Evolutionary conservation across 2,113 vertebrate species (phyloP).

Genomic region (Catharus bicknelli): DNA sequence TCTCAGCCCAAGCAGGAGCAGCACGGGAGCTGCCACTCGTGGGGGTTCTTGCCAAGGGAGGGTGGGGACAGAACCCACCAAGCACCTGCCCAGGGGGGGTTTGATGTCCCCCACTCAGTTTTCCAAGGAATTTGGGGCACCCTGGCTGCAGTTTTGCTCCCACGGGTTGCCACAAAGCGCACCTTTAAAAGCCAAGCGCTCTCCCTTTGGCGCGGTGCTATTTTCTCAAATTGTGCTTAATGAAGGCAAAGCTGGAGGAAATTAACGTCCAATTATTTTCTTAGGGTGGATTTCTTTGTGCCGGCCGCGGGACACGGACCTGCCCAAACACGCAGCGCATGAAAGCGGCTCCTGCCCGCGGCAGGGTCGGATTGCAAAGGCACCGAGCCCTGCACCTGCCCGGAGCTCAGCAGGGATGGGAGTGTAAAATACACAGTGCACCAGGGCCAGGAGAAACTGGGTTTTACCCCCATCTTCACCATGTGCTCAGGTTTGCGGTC

Average conservation of each 20-base stretch:
- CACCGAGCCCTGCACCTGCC: slow-evolving; percentile 5
- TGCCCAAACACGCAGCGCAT: background rate
- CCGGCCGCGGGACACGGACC: background rate
- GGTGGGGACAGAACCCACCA: background rate
- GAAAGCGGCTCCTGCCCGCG: background rate
- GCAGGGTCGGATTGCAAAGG: background rate
- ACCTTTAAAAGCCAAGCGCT: background rate
- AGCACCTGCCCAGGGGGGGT: background rate
- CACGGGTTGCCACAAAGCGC: background rate
- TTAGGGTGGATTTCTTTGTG: background rate
- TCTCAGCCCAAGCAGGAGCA: slow-evolving; percentile 41
- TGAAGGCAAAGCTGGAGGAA: slow-evolving; percentile 10
- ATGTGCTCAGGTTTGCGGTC: background rate
- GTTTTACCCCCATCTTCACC: background rate
- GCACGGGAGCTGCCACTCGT: slow-evolving; percentile 21
- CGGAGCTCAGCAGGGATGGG: background rate
- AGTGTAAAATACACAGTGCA: background rate
- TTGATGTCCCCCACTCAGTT: fast-evolving
- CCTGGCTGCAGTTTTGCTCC: too few relatives aligned
- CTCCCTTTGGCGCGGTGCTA: fast-evolving
- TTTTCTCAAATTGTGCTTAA: background rate
- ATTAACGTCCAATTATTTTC: slow-evolving; percentile 42
- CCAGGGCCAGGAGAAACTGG: background rate
- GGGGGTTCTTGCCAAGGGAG: background rate
- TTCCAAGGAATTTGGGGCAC: background rate